Evolutionary conservation across 2,113 vertebrate genomes (phyloP).

Genomic region (Bufo gargarizans): DNA sequence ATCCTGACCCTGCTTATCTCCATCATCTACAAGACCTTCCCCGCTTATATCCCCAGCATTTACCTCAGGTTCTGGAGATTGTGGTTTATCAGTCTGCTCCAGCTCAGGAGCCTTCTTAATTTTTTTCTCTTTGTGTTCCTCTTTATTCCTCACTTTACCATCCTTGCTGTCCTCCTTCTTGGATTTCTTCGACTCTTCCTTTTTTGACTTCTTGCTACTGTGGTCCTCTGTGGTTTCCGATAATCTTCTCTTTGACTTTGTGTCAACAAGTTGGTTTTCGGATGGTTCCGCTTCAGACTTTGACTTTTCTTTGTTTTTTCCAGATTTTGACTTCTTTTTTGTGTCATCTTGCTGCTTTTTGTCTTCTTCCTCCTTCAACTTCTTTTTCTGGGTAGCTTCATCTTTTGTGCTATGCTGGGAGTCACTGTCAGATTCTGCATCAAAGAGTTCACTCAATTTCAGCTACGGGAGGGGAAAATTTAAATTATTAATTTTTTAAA

Average conservation of each 20-base stretch:
- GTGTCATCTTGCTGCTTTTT: conserved; percentile 66
- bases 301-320: conserved; percentile 82
- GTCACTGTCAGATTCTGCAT: conserved; percentile 87
- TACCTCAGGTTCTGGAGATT: conserved; percentile 58
- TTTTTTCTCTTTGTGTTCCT: conserved; percentile 75
- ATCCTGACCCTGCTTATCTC: conserved; percentile 34
- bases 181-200: conserved; percentile 80
- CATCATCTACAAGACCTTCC: conserved; percentile 64
- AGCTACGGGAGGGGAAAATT: conserved; percentile 62
- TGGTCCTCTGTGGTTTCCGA: conserved; percentile 80
- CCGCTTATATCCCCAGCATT: conserved; percentile 57
- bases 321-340: conserved; percentile 78
- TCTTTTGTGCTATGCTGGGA: conserved; percentile 67
- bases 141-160: conserved; percentile 74
- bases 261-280: conserved; percentile 68
- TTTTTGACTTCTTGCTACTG: conserved; percentile 80
- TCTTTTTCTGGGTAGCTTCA: conserved; percentile 81
- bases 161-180: conserved; percentile 77
- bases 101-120: conserved; percentile 51
- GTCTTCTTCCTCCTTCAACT: conserved; percentile 70
- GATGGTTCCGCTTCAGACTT: conserved; percentile 74
- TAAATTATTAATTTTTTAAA: not conserved
- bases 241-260: conserved; percentile 77
- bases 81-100: not conserved
- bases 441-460: conserved; percentile 85